Percentiles rank a stretch among this genome's conserved stretches.
phyloP scores from a whole-genome alignment of 2,113 vertebrate species.

The Notothenia coriiceps region DNA sequence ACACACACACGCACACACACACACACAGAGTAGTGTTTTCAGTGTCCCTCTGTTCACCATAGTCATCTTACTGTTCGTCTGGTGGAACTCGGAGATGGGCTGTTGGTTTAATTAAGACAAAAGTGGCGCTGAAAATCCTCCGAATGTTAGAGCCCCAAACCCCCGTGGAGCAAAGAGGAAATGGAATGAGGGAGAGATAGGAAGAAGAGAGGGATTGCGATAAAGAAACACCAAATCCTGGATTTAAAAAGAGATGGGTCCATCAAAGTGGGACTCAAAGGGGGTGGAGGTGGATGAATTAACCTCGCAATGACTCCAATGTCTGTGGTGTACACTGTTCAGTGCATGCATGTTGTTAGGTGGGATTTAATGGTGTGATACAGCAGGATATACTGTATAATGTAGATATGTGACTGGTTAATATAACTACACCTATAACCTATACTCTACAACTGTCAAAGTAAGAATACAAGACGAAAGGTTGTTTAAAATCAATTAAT shows the following conservation, averaged over 20 bases:
- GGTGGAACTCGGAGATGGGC: conserved; percentile 4
- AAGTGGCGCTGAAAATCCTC: conserved; percentile 62
- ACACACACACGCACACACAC: conserved; percentile 9
- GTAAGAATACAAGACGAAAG: background rate
- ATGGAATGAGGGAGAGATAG: conserved; percentile 39
- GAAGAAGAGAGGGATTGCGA: conserved; percentile 29
- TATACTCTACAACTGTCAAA: background rate
- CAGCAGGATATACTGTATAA: no score
- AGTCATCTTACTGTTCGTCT: conserved; percentile 42
- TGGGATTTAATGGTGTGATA: background rate
- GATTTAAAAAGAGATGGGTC: conserved; percentile 51
- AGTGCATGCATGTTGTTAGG: conserved; percentile 11
- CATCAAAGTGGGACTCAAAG: conserved; percentile 43
- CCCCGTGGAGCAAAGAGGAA: conserved; percentile 46
- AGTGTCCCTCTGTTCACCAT: conserved; percentile 30
- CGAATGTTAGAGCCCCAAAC: conserved; percentile 48
- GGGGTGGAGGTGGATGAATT: conserved; percentile 37
- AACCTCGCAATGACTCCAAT: conserved; percentile 41
- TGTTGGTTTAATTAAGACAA: conserved; percentile 70
- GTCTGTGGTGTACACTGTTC: background rate
- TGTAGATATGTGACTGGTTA: no score
- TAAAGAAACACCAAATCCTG: conserved; percentile 63
- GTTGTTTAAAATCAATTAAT: no score
- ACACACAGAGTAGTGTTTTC: conserved; percentile 15
- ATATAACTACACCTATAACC: background rate